Evolutionary conservation across 1,140 invertebrate species (phyloP).

Genomic region (Metopolophium dirhodum): DNA sequence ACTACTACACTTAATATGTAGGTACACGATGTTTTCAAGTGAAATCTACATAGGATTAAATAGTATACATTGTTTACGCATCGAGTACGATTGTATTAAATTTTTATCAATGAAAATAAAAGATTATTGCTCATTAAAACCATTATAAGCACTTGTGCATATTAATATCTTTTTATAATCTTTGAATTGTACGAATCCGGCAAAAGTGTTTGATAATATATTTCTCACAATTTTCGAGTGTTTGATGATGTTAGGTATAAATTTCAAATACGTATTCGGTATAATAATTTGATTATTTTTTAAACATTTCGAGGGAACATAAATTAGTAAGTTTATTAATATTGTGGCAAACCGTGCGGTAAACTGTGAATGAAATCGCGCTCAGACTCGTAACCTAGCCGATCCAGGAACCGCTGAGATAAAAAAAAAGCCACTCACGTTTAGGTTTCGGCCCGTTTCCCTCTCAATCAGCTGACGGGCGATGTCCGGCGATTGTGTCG

Average conservation of each 20-base stretch:
- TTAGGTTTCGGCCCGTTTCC: conserved; percentile 68
- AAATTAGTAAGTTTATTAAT: background rate
- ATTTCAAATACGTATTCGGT: background rate
- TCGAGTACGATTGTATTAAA: background rate
- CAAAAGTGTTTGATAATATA: background rate
- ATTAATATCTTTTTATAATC: background rate
- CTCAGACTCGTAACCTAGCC: background rate
- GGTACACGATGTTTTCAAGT: background rate
- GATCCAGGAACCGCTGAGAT: background rate
- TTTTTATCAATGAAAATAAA: background rate
- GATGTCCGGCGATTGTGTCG: conserved; percentile 65
- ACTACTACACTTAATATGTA: background rate
- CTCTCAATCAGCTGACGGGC: conserved; percentile 69
- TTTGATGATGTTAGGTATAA: too few relatives aligned
- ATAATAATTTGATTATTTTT: background rate
- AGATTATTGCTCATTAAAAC: background rate
- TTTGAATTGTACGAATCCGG: background rate
- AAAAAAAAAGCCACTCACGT: conserved; percentile 64
- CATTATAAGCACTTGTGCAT: background rate
- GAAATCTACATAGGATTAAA: background rate
- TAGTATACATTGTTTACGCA: background rate
- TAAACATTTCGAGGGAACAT: rapidly evolving
- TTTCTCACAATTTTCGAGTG: background rate
- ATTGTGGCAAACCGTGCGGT: background rate
- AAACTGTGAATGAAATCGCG: background rate